These are phyloP conservation scores for Diorhabda sublineata DNA, from an alignment of 1,140 invertebrate species.

Conservation along the genomic window DNA sequence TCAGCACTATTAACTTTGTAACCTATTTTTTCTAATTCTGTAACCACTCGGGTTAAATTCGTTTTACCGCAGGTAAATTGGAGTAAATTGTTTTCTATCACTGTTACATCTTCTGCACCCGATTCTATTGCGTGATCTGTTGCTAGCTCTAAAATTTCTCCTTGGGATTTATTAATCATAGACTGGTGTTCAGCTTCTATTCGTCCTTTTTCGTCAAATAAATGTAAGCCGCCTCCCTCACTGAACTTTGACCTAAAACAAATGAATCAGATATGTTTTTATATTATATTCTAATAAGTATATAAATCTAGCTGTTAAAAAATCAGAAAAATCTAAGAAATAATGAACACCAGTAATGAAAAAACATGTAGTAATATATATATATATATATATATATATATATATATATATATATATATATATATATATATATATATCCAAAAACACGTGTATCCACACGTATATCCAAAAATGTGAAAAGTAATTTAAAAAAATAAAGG, in stretches of 20 bases:
- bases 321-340: too few species aligned
- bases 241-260: slow-evolving; percentile 37
- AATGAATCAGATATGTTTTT: neutral
- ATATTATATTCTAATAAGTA: neutral
- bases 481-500: too few species aligned
- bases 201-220: slow-evolving; percentile 55
- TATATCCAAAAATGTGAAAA: too few species aligned
- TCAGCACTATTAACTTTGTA: slow-evolving; percentile 50
- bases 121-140: slow-evolving; percentile 60
- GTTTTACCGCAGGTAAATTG: slow-evolving; percentile 49
- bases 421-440: too few species aligned
- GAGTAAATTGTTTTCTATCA: slow-evolving; percentile 46
- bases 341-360: too few species aligned
- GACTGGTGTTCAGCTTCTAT: slow-evolving; percentile 47
- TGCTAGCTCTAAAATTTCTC: slow-evolving; percentile 51
- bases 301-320: neutral
- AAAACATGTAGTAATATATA: too few species aligned
- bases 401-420: too few species aligned
- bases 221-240: slow-evolving; percentile 40
- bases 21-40: slow-evolving; percentile 45
- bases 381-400: too few species aligned
- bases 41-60: slow-evolving; percentile 40
- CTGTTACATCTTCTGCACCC: slow-evolving; percentile 59
- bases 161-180: slow-evolving; percentile 18
- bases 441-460: too few species aligned